A percentile compares a stretch with the other conserved stretches of the same genome.
These are phyloP conservation scores for Pissodes strobi DNA, from an alignment of 1,140 invertebrate species.

Conservation along the genomic window DNA sequence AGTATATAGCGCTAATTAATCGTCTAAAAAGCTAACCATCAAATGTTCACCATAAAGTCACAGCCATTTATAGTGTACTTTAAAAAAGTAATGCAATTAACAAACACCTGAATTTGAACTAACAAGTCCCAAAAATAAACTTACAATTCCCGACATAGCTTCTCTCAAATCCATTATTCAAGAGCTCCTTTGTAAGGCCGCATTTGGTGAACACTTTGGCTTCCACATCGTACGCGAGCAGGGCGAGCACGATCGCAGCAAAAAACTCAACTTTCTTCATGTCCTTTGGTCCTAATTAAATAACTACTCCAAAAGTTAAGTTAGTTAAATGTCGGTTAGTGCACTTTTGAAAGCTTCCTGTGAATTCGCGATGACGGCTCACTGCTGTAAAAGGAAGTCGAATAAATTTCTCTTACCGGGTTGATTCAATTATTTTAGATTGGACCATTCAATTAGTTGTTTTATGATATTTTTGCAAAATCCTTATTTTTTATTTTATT, in stretches of 20 bases:
- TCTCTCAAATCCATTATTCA: slow-evolving; percentile 59
- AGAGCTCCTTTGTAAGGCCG: slow-evolving; percentile 59
- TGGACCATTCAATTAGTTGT: too few species aligned
- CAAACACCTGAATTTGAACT: neutral
- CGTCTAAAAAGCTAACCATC: too few species aligned
- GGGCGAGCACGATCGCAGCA: slow-evolving; percentile 11
- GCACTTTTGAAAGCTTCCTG: slow-evolving; percentile 13
- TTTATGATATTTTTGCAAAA: too few species aligned
- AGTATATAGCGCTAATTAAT: too few species aligned
- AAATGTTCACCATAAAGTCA: too few species aligned
- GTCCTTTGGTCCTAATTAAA: slow-evolving; percentile 35
- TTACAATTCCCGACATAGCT: slow-evolving; percentile 62
- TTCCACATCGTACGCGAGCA: slow-evolving; percentile 27
- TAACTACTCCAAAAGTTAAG: slow-evolving; percentile 17
- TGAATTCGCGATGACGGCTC: neutral
- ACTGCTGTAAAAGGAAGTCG: slow-evolving; percentile 18
- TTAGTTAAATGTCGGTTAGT: slow-evolving; percentile 28
- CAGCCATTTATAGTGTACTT: too few species aligned
- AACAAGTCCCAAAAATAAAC: slow-evolving; percentile 40
- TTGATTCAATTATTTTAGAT: neutral
- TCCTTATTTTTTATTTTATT: too few species aligned
- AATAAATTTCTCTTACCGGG: neutral
- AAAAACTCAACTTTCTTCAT: slow-evolving; percentile 36
- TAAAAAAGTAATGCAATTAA: neutral
- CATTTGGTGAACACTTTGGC: slow-evolving; percentile 60